Evolutionary conservation across 2,888 invertebrate species (phyloP).

Genomic region (Thymelicus lineola): DNA sequence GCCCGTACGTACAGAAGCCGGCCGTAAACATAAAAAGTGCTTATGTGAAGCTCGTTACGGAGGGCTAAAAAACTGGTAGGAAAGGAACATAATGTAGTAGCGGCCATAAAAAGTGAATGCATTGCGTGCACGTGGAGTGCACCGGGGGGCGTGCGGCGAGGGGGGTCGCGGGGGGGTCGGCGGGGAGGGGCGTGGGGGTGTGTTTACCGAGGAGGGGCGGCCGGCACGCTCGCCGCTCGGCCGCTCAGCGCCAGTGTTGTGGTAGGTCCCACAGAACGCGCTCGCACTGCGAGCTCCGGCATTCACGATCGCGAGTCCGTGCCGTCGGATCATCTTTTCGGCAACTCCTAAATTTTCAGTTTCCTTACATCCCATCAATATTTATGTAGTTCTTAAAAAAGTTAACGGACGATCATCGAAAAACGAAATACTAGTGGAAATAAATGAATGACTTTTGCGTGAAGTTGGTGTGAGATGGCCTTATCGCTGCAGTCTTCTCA

Average conservation of each 20-base stretch:
- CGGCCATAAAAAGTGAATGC: slow-evolving; percentile 82
- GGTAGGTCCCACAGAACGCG: slow-evolving; percentile 85
- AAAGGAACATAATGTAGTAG: slow-evolving; percentile 81
- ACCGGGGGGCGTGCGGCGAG: slow-evolving; percentile 46
- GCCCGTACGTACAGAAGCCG: slow-evolving; percentile 69
- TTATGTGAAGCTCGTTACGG: slow-evolving; percentile 76
- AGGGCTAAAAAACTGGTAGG: slow-evolving; percentile 77
- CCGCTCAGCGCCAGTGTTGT: slow-evolving; percentile 82
- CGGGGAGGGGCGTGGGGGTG: slow-evolving; percentile 74
- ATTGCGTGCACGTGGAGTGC: slow-evolving; percentile 80
- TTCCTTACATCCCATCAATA: slow-evolving; percentile 39
- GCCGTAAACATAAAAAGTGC: slow-evolving; percentile 81
- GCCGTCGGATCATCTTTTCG: slow-evolving; percentile 66
- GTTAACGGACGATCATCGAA: slow-evolving; percentile 39
- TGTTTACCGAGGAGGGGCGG: slow-evolving; percentile 79
- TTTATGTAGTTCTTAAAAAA: slow-evolving; percentile 19
- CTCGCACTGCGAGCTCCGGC: slow-evolving; percentile 64
- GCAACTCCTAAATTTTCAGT: slow-evolving; percentile 39
- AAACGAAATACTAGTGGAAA: slow-evolving; percentile 60
- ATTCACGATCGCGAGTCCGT: slow-evolving; percentile 72
- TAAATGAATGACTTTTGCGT: slow-evolving; percentile 69
- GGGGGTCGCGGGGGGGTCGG: slow-evolving; percentile 42
- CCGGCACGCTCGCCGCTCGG: slow-evolving; percentile 61
- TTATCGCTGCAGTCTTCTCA: slow-evolving; percentile 86
- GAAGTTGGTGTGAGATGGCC: slow-evolving; percentile 85